Base-by-base conservation (phyloP, 2,113 vertebrate species). In the Corythaixoides concolor region DNA sequence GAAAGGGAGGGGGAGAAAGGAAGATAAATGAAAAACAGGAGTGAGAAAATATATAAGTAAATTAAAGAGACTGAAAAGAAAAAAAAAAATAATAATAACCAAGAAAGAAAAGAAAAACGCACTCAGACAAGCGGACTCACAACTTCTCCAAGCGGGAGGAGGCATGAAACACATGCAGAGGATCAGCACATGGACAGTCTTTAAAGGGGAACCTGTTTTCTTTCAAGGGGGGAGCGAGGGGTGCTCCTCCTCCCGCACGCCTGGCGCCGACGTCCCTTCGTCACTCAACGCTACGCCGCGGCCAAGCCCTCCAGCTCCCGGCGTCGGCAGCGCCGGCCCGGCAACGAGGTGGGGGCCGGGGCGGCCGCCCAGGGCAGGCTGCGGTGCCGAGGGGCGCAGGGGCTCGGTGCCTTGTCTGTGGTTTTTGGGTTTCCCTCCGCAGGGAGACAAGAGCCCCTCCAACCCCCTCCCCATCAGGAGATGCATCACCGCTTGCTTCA, bases 121-220 rank as follows among this genome's bases (percentile, higher is more conserved):
- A 99, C 98, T 97, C 96, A 97, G 98, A 99, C 98, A 97, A 98
- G 98, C 98, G 93, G 98, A 98, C 98, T 98, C 97, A 99, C 98
- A 98, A 97, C 98, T 98, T 98, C 98, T 99, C 97, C 97, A 98
- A 98, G 98, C 99, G 97, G 99, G 98, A 99, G 98, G 98, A 96
- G 98, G 97, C 79, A 94, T 97, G 98, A 97, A 98, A 98, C 97
- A 98, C 99, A 99, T 99, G 99, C 99, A 98, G 98, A 98, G 98
- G 97, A 98, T 98, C 98, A 98, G 98, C 98, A 98, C 98, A 99
- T 98, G 98, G 98, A 99, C 98, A 98, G 98, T 98, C 98, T 99
- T 99, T 99, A 99, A 99, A 98, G 98, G 98, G 99, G 99, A 99
- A 99, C 97, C 96, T 94, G 95, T 90, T 95, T 97, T 84, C 92